phyloP scores from a whole-genome alignment of 2,797 vertebrate species.

The Platyrinchus mystaceus region DNA sequence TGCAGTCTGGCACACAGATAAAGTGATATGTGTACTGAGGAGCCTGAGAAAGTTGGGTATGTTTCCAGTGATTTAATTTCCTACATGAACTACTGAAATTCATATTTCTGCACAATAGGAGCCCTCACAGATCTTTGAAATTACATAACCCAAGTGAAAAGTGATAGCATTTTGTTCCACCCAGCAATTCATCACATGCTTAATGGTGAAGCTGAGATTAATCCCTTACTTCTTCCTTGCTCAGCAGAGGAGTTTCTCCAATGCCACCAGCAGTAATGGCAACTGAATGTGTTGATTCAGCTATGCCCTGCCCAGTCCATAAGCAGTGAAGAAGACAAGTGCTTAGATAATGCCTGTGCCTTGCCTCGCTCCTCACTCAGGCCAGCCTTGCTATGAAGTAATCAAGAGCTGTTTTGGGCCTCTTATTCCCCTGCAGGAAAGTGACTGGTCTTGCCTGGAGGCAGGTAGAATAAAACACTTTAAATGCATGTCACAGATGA shows the following conservation, averaged over 20 bases:
- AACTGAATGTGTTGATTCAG: background rate
- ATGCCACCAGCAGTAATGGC: rapidly evolving
- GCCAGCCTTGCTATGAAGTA: background rate
- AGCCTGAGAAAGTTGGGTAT: background rate
- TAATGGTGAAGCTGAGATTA: background rate
- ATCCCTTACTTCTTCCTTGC: background rate
- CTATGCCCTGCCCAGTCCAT: background rate
- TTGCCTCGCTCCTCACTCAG: background rate
- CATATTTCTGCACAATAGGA: background rate
- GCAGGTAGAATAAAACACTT: background rate
- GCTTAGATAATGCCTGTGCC: background rate
- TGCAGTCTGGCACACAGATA: background rate
- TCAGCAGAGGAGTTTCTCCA: background rate
- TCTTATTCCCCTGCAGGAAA: background rate
- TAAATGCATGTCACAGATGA: slow-evolving; percentile 3
- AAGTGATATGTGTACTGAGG: background rate
- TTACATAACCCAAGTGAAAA: background rate
- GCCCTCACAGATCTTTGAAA: background rate
- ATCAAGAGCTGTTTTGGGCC: background rate
- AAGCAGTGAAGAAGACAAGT: background rate
- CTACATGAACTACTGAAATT: background rate
- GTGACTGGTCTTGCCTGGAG: background rate
- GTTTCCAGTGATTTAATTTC: background rate
- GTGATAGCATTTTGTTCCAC: background rate
- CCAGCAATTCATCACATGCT: background rate